Conservation (phyloP, 2,888 invertebrate genomes). For the Nesidiocoris tenuis region DNA sequence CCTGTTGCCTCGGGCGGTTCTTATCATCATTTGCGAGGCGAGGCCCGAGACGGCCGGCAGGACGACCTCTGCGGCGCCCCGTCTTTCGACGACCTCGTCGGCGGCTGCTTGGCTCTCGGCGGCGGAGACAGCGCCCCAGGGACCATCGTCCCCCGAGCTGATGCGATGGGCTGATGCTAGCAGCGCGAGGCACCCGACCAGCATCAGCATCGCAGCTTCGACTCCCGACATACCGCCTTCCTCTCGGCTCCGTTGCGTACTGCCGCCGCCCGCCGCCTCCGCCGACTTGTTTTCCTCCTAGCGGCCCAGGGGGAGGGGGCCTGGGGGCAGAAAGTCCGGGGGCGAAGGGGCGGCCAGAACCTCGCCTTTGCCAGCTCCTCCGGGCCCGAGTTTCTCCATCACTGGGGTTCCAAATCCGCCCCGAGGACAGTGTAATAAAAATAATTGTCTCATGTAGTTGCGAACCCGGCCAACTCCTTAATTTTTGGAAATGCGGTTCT, state of each 20-base stretch:
- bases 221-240: conserved; percentile 39
- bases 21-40: conserved; percentile 69
- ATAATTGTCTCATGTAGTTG: too few species aligned
- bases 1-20: conserved; percentile 71
- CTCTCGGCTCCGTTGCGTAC: conserved; percentile 16
- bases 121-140: conserved; percentile 24
- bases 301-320: not conserved
- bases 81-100: conserved; percentile 12
- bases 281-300: not conserved
- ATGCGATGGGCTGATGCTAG: conserved; percentile 40
- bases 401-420: not conserved
- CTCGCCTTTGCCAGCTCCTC: too few species aligned
- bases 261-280: conserved; percentile 25
- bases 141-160: conserved; percentile 14
- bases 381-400: not conserved
- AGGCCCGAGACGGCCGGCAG: conserved; percentile 28
- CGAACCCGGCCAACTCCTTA: too few species aligned
- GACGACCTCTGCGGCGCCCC: conserved; percentile 16
- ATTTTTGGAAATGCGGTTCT: too few species aligned
- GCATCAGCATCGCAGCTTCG: conserved; percentile 41
- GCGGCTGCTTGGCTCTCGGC: not conserved
- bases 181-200: conserved; percentile 40
- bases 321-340: not conserved
- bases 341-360: not conserved
- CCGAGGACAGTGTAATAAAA: too few species aligned